Base-by-base conservation (phyloP, 1,140 invertebrate species). In the Harlomillsia oculata region DNA sequence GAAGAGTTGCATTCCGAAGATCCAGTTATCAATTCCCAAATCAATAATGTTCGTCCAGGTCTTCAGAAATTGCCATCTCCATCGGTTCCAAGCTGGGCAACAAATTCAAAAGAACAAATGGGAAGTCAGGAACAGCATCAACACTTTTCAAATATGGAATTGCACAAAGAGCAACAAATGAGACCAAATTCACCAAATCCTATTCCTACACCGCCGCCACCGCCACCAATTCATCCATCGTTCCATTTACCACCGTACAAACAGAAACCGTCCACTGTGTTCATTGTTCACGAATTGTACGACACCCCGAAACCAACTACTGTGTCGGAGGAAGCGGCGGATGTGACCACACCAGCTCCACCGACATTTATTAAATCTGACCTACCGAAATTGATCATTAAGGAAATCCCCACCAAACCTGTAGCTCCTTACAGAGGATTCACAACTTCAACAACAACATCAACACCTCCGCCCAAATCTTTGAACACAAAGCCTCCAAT, bases 211-310 rank as follows among this genome's bases (percentile, higher is more conserved):
- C n/a, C n/a, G n/a, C n/a, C n/a, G n/a, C n/a, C n/a, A n/a, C n/a
- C n/a, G n/a, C n/a, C n/a, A n/a, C n/a, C n/a, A n/a, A n/a, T n/a
- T n/a, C n/a, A n/a, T n/a, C n/a, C n/a, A n/a, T n/a, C n/a, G n/a
- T n/a, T n/a, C n/a, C 58, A 64, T 53, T 20, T 56, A 18, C 53
- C 52, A 32, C 53, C 40, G 6, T 40, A 56, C 23, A 34, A 26
- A 32, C 56, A 49, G 30, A 41, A 56, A 20, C 63, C 58, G 5
- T 54, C 45, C 9, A 64, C 63, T 25, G 51, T 64, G 26, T 64
- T 51, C 32, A 59, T 61, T 41, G 63, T 64, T 14, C 43, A 56
- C 16, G 60, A 62, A 48, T 44, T 29, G 14, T 48, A 48, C 13
- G 58, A 54, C 20, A 23, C 26, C 5, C 53, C 46, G 5, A 56